Base-by-base conservation (phyloP, 2,888 invertebrate genomes). In the Elegia similella region DNA sequence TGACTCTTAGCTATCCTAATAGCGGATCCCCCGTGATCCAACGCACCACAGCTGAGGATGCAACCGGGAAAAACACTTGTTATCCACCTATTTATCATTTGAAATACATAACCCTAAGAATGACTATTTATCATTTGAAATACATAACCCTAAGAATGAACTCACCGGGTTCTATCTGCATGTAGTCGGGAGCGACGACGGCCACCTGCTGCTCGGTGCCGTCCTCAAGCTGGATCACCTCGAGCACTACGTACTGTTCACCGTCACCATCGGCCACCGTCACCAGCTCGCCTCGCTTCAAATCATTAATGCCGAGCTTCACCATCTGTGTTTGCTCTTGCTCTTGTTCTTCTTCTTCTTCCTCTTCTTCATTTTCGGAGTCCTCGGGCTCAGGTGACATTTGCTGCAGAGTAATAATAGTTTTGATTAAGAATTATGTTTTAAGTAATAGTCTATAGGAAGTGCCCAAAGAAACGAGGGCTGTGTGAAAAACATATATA, bases 191-290 rank as follows among this genome's bases (percentile, higher is more conserved):
- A 0, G 92, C 88, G 1, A 91, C 93, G 0, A 94, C 93, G 0
- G 91, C 92, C 46, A 94, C 93, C 46, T 89, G 86, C 60, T 87
- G 85, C 54, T 94, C 93, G 6, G 92, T 92, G 63, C 94, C 95
- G 67, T 95, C 95, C 55, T 95, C 95, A 44, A 96, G 82, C 69
- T 96, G 96, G 47, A 97, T 96, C 8, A 98, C 97, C 86, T 98
- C 97, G 12, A 98, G 88, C n/a, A 98, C 97, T 52, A 98, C 97
- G 72, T 96, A 97, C 80, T 96, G 96, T 68, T 96, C 95, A 0
- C 96, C 96, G 79, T 82, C 82, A 1, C 78, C 85, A 29, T 81
- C 84, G 0, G 80, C 78, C 61, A 84, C 87, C 0, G 82, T 84
- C 55, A 84, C 82, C 59, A 83, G 68, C 67, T 84, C 82, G 29